These are phyloP conservation scores for Ditylenchus weischeri DNA, from an alignment of 2,888 invertebrate species.

Conservation along the genomic window DNA sequence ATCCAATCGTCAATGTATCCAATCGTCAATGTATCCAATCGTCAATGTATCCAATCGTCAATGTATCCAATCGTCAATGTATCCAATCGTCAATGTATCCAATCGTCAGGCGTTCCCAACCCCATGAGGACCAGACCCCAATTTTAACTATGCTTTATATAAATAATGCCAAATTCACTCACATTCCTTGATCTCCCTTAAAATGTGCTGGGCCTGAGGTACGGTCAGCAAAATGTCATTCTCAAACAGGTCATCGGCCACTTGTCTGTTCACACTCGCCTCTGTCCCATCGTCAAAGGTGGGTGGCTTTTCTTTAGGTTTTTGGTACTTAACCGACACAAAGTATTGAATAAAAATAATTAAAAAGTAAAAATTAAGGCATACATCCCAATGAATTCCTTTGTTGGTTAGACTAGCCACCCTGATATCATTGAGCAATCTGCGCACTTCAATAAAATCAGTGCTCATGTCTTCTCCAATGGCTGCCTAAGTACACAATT, in stretches of 20 bases:
- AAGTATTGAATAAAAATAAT: not conserved
- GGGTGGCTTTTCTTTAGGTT: conserved; percentile 3
- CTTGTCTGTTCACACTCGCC: conserved; percentile 43
- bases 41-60: too few relatives aligned
- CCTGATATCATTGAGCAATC: conserved; percentile 33
- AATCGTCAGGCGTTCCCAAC: too few relatives aligned
- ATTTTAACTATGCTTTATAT: conserved; percentile 4
- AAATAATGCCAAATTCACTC: conserved; percentile 11
- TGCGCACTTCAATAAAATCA: conserved; percentile 31
- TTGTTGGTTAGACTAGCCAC: conserved; percentile 40
- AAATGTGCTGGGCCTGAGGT: conserved; percentile 47
- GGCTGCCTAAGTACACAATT: not conserved
- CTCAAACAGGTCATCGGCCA: conserved; percentile 20
- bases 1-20: too few relatives aligned
- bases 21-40: too few relatives aligned
- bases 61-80: too few relatives aligned
- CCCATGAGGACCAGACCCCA: too few relatives aligned
- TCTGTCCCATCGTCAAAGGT: conserved; percentile 51
- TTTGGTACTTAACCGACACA: not conserved
- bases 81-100: too few relatives aligned
- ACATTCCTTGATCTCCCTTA: conserved; percentile 37
- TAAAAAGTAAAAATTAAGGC: not conserved
- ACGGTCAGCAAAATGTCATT: conserved; percentile 47
- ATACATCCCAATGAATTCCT: conserved; percentile 37
- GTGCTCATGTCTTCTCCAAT: conserved; percentile 22